Conservation (phyloP, 1,140 invertebrate genomes). For the Aphelinus certus region DNA sequence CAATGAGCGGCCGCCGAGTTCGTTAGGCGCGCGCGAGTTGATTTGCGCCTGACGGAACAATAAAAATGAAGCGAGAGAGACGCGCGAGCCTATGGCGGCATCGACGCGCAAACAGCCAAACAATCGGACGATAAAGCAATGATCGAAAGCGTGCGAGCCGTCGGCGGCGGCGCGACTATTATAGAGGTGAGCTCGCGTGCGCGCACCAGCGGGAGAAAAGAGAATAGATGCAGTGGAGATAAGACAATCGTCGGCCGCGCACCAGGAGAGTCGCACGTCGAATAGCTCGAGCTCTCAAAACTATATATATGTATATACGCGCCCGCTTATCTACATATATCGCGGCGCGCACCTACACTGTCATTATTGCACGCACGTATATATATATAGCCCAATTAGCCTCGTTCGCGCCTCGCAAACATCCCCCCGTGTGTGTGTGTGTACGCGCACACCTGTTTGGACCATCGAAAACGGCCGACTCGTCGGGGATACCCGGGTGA, state of each 20-base stretch:
- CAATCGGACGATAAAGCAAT: constrained; percentile 21
- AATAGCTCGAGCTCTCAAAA: constrained; percentile 1
- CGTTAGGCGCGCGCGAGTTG: no score
- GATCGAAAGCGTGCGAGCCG: background rate
- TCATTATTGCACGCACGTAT: constrained; percentile 34
- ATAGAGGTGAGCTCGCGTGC: no score
- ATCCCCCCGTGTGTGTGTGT: background rate
- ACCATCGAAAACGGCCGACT: constrained; percentile 28
- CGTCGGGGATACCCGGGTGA: no score
- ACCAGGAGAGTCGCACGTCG: background rate
- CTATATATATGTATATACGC: background rate
- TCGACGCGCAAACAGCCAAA: background rate
- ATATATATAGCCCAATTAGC: constrained; percentile 44
- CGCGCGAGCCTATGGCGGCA: background rate
- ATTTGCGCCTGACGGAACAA: no score
- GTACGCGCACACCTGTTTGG: background rate
- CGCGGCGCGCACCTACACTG: background rate
- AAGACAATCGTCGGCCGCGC: background rate
- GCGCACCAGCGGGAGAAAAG: background rate
- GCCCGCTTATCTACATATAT: background rate
- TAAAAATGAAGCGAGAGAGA: no score
- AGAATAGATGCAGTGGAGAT: background rate
- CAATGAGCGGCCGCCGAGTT: background rate
- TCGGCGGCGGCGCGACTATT: no score
- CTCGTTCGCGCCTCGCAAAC: constrained; percentile 38